These are phyloP conservation scores for western clawed frog (Xenopus tropicalis) DNA, from an alignment of 2,113 vertebrate genomes.

Conservation along the genomic window UCB_Xtro_10.0 CM004450.2:26795501-26796000, in stretches of 20 bases:
- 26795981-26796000: slow-evolving; percentile 37
- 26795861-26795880: slow-evolving; percentile 44
- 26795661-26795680: too few species aligned
- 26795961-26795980: slow-evolving; percentile 41
- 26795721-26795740: not conserved
- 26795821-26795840: slow-evolving; percentile 41
- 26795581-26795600: too few species aligned
- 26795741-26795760: slow-evolving; percentile 10
- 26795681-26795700: too few species aligned
- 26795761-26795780: slow-evolving; percentile 42
- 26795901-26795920: slow-evolving; percentile 37
- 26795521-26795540: too few species aligned
- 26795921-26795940: slow-evolving; percentile 40
- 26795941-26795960: slow-evolving; percentile 37
- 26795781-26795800: slow-evolving; percentile 22
- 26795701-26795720: too few species aligned
- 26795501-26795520: too few species aligned
- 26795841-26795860: slow-evolving; percentile 46
- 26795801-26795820: slow-evolving; percentile 44
- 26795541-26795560: too few species aligned
- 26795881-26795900: slow-evolving; percentile 44
- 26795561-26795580: too few species aligned
- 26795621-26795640: too few species aligned
- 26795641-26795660: too few species aligned
- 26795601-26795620: too few species aligned